phyloP scores from a whole-genome alignment of 37 sponge, comb jelly and placozoan species.

The Diacarnus erythraeanus region DNA sequence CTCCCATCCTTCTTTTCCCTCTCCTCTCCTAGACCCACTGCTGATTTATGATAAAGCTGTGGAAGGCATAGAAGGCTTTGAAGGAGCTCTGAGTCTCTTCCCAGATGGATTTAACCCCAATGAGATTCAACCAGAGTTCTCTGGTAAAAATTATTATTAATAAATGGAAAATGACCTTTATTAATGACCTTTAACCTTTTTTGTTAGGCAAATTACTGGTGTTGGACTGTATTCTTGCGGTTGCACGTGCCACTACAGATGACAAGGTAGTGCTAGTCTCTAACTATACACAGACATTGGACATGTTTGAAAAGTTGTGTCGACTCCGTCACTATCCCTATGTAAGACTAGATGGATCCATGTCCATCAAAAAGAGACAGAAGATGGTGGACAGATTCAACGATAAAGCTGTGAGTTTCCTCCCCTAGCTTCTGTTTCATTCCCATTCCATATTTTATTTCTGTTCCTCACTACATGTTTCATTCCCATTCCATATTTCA shows the following conservation, averaged over 20 bases:
- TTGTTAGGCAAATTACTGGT: slow-evolving; percentile 89
- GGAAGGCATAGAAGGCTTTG: slow-evolving; percentile 84
- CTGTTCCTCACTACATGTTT: background rate
- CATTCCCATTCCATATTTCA: too few relatives aligned
- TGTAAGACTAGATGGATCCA: slow-evolving; percentile 95
- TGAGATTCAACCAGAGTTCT: slow-evolving; percentile 82
- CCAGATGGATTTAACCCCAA: slow-evolving; percentile 62
- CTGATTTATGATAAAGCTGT: slow-evolving; percentile 89
- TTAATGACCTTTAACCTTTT: background rate
- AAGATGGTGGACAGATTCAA: slow-evolving; percentile 98
- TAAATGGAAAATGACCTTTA: background rate
- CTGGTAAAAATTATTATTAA: slow-evolving; percentile 50
- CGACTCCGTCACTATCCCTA: slow-evolving; percentile 78
- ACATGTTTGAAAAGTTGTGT: slow-evolving; percentile 91
- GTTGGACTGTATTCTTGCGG: slow-evolving; percentile 87
- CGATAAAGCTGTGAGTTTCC: slow-evolving; percentile 60
- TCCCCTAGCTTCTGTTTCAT: background rate
- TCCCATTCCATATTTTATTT: background rate
- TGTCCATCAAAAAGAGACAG: slow-evolving; percentile 92
- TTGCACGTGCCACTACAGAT: slow-evolving; percentile 78
- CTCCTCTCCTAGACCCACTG: slow-evolving; percentile 67
- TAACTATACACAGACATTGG: slow-evolving; percentile 98
- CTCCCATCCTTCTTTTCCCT: too few relatives aligned
- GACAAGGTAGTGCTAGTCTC: slow-evolving; percentile 98
- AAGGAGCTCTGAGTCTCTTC: slow-evolving; percentile 76